Evolutionary conservation across 2,888 invertebrate species (phyloP).

Genomic region (Drosophila meridiana): DNA sequence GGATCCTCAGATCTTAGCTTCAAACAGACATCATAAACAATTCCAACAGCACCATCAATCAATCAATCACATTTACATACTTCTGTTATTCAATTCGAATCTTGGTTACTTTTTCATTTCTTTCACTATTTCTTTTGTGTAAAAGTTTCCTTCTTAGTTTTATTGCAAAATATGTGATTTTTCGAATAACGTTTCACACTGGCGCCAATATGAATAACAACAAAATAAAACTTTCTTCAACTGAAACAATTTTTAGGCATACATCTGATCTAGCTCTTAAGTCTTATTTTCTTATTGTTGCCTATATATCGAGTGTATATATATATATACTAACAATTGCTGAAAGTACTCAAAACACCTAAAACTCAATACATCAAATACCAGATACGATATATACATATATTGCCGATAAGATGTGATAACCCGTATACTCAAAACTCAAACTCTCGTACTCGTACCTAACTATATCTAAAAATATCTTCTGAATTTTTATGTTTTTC

Average conservation of each 20-base stretch:
- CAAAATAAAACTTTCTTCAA: neutral
- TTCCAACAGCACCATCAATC: constrained; percentile 45
- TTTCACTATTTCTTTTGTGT: constrained; percentile 10
- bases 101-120: neutral
- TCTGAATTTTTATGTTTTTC: constrained; percentile 19
- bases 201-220: neutral
- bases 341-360: constrained; percentile 17
- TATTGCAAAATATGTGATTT: neutral
- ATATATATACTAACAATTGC: constrained; percentile 13
- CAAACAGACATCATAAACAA: constrained; percentile 30
- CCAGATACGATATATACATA: constrained; percentile 43
- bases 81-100: constrained; percentile 31
- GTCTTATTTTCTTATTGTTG: neutral
- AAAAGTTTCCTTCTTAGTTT: neutral
- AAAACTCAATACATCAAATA: constrained; percentile 20
- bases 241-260: neutral
- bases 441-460: constrained; percentile 33
- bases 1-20: constrained; percentile 26
- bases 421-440: constrained; percentile 32
- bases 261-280: neutral
- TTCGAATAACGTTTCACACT: constrained; percentile 5
- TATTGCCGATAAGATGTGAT: constrained; percentile 49
- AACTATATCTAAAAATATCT: constrained; percentile 51
- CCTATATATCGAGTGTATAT: constrained; percentile 24
- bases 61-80: constrained; percentile 41